These are phyloP conservation scores for Neotoma lepida DNA, from an alignment of 2,113 vertebrate genomes.

Conservation along the genomic window DNA sequence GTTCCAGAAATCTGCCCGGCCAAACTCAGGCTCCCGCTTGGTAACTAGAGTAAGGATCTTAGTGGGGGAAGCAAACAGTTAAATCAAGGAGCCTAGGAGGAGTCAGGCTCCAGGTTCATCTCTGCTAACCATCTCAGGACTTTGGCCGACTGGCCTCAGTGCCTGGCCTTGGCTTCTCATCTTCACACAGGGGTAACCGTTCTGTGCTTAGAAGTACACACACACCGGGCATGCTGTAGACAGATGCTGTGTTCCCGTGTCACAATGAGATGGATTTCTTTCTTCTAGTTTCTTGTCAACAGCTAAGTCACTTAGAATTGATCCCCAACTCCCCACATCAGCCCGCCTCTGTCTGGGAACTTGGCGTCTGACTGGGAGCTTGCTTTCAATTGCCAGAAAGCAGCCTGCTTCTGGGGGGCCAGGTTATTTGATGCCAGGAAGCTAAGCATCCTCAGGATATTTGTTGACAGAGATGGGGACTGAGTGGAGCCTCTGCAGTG, in stretches of 20 bases:
- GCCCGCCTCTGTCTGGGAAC: slow-evolving; percentile 2
- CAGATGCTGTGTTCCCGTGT: neutral
- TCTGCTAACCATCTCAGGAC: neutral
- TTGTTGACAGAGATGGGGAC: neutral
- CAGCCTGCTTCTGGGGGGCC: neutral
- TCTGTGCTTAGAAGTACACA: neutral
- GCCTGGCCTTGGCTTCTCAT: neutral
- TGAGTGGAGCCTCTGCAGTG: neutral
- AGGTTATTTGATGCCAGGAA: slow-evolving; percentile 43
- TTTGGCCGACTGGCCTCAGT: neutral
- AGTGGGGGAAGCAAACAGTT: neutral
- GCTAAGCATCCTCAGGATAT: neutral
- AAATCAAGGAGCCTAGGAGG: neutral
- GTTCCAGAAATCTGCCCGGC: neutral
- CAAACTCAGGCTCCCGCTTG: neutral
- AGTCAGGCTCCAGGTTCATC: neutral
- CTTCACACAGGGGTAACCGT: neutral
- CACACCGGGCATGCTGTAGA: neutral
- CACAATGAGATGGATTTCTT: neutral
- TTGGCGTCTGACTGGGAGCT: neutral
- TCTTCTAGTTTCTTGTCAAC: slow-evolving; percentile 44
- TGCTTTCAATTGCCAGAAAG: neutral
- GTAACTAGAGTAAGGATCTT: neutral
- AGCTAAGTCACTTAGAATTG: neutral
- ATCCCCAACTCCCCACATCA: neutral